Conservation (phyloP, 2,888 invertebrate genomes). For the Hemithea aestivaria region DNA sequence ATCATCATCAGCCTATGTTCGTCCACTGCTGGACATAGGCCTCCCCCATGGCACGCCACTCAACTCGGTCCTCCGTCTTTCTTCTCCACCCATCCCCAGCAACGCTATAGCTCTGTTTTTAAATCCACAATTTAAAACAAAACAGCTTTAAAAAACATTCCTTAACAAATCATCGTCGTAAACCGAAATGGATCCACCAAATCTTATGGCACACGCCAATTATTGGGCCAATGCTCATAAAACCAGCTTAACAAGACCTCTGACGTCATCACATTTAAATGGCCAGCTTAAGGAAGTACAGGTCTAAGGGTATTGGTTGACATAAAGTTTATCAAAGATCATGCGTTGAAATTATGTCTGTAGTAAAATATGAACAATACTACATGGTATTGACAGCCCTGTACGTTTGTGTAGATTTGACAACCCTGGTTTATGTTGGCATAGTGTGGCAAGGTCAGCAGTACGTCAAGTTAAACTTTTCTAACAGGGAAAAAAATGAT, state of each 20-base stretch:
- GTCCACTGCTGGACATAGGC: no score
- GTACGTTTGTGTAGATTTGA: constrained; percentile 12
- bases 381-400: constrained; percentile 22
- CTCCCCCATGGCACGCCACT: no score
- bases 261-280: no score
- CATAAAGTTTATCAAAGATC: constrained; percentile 13
- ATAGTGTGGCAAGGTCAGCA: constrained; percentile 12
- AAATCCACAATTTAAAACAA: no score
- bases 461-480: background rate
- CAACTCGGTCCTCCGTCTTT: no score
- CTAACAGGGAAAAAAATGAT: no score
- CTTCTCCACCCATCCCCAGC: no score
- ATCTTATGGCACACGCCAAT: constrained; percentile 21
- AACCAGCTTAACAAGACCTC: background rate
- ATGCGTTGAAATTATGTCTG: constrained; percentile 13
- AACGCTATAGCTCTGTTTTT: no score
- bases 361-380: constrained; percentile 18
- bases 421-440: constrained; percentile 17
- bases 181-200: constrained; percentile 20
- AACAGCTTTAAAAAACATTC: no score
- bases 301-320: constrained; percentile 1
- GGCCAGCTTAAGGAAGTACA: no score
- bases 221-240: constrained; percentile 8
- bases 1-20: no score
- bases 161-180: no score